These are phyloP conservation scores for Epinotia brunnichana DNA, from an alignment of 2,888 invertebrate genomes.

Conservation along the genomic window DNA sequence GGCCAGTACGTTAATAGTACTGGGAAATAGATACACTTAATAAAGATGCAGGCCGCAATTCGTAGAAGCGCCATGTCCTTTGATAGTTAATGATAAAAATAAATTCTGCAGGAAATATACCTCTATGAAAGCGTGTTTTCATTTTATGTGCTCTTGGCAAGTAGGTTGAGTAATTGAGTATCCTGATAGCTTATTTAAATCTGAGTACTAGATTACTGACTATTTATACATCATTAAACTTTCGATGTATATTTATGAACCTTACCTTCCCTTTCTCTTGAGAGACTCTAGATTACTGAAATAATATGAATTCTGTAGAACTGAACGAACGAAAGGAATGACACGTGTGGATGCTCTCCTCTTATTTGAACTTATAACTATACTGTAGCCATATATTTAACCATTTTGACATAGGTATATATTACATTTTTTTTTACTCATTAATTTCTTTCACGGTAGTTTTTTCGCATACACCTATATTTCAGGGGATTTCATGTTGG, in stretches of 20 bases:
- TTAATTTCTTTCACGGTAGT: too few species aligned
- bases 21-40: constrained; percentile 57
- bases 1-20: constrained; percentile 53
- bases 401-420: too few species aligned
- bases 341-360: not conserved
- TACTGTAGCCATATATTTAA: too few species aligned
- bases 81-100: constrained; percentile 37
- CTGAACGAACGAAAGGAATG: not conserved
- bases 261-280: not conserved
- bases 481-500: not conserved
- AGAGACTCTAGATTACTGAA: not conserved
- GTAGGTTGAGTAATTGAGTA: constrained; percentile 9
- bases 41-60: constrained; percentile 57
- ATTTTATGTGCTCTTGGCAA: constrained; percentile 2
- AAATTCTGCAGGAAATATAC: constrained; percentile 32
- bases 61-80: constrained; percentile 50
- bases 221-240: not conserved
- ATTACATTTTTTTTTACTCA: too few species aligned
- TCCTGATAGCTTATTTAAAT: constrained; percentile 1
- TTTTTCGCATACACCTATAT: not conserved
- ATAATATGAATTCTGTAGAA: not conserved
- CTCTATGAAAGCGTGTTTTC: constrained; percentile 5
- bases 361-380: too few species aligned
- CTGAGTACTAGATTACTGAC: not conserved
- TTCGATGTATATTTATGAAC: not conserved